These are phyloP conservation scores for Amazona vittata DNA, from an alignment of 2,113 vertebrate genomes.

Conservation along the genomic window DNA sequence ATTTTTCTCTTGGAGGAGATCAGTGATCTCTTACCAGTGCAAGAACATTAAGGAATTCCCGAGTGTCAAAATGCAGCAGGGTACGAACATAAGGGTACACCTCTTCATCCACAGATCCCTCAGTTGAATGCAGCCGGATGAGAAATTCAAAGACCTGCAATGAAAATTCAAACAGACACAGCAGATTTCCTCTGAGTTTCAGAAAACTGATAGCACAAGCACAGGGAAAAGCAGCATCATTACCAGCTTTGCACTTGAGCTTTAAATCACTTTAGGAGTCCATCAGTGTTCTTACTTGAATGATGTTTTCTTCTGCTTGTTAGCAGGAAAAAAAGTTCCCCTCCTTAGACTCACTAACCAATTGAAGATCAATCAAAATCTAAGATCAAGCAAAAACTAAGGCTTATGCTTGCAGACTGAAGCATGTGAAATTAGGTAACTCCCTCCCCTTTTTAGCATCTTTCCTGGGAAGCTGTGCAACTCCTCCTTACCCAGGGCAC, in stretches of 20 bases:
- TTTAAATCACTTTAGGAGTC: background rate
- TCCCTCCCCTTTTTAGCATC: background rate
- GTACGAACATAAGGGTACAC: slow-evolving; percentile 90
- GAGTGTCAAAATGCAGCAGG: slow-evolving; percentile 93
- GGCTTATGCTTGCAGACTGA: background rate
- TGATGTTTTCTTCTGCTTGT: background rate
- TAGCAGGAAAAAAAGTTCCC: background rate
- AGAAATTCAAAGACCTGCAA: slow-evolving; percentile 95
- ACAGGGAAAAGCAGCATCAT: background rate
- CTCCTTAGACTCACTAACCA: background rate
- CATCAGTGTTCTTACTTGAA: background rate
- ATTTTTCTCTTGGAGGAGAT: background rate
- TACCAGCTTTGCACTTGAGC: background rate
- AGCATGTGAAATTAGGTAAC: background rate
- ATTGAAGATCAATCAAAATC: background rate
- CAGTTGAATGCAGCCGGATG: slow-evolving; percentile 89
- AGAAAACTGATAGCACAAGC: background rate
- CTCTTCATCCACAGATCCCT: slow-evolving; percentile 87
- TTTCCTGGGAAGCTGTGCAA: background rate
- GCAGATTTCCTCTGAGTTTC: background rate
- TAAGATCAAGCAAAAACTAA: background rate
- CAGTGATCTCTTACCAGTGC: slow-evolving; percentile 84
- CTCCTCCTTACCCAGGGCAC: background rate
- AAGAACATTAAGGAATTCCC: slow-evolving; percentile 96
- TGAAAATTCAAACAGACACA: background rate